phyloP scores from a whole-genome alignment of 2,888 invertebrate species.

The Dermolepida albohirtum region DNA sequence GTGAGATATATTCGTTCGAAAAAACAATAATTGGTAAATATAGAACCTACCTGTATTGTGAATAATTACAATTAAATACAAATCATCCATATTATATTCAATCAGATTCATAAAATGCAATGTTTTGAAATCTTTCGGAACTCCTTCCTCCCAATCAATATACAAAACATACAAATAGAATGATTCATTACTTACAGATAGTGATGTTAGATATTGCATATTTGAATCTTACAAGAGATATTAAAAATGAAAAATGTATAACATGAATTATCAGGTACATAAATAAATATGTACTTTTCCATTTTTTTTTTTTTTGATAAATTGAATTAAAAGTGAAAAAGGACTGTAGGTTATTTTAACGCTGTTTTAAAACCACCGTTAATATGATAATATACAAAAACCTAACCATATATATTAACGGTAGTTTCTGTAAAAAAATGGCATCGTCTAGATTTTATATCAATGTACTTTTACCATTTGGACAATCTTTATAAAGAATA shows the following conservation, averaged over 20 bases:
- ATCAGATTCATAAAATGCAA: constrained; percentile 22
- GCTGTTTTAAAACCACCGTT: constrained; percentile 36
- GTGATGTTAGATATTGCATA: constrained; percentile 41
- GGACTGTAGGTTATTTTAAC: constrained; percentile 34
- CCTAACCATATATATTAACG: constrained; percentile 44
- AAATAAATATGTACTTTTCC: constrained; percentile 60
- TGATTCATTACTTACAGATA: constrained; percentile 29
- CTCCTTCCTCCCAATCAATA: constrained; percentile 7
- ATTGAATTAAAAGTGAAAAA: constrained; percentile 24
- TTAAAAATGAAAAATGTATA: constrained; percentile 45
- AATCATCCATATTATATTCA: constrained; percentile 22
- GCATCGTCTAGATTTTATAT: constrained; percentile 45
- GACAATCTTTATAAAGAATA: constrained; percentile 35
- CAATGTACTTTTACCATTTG: constrained; percentile 53
- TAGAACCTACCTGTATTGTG: constrained; percentile 16
- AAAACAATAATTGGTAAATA: constrained; percentile 21
- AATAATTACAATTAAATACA: constrained; percentile 32
- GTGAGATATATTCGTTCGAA: constrained; percentile 7
- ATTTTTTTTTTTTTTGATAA: constrained; percentile 39
- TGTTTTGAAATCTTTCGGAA: constrained; percentile 7
- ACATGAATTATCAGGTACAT: constrained; percentile 60
- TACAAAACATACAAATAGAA: constrained; percentile 20
- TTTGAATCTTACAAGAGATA: constrained; percentile 35
- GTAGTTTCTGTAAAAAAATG: constrained; percentile 46
- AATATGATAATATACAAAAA: constrained; percentile 41